Evolutionary conservation across 2,113 vertebrate species (phyloP).

Genomic region (Pelodiscus sinensis): DNA sequence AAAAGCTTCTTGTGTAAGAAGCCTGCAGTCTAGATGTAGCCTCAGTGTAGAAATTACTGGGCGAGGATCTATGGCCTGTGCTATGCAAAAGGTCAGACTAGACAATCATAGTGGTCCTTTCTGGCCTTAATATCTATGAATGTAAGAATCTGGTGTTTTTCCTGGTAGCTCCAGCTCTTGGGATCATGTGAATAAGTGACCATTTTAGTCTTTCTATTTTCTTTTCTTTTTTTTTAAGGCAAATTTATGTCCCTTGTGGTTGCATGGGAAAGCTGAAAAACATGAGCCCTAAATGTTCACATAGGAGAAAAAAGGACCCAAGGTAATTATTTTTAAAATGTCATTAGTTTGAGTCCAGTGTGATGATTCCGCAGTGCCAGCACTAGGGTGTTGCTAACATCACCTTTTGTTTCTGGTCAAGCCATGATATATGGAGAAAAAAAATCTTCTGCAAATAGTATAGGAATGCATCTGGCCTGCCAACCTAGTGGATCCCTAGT

Average conservation of each 20-base stretch:
- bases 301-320: background rate
- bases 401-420: background rate
- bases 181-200: background rate
- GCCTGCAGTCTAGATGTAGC: too few relatives aligned
- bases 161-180: background rate
- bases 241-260: background rate
- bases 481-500: background rate
- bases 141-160: background rate
- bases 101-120: background rate
- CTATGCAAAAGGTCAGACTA: background rate
- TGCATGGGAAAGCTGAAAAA: background rate
- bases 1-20: too few relatives aligned
- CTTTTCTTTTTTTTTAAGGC: background rate
- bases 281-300: background rate
- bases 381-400: background rate
- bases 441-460: background rate
- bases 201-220: background rate
- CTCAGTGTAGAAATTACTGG: background rate
- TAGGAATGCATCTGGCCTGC: background rate
- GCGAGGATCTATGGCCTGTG: background rate
- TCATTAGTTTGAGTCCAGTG: background rate
- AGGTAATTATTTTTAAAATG: background rate
- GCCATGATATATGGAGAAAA: background rate
- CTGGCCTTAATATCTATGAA: rapidly evolving
- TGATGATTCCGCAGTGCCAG: background rate